A percentile compares a stretch with the other conserved stretches of the same genome.
phyloP scores from a whole-genome alignment of 2,113 vertebrate species.

The Chamaetylas fuelleborni region DNA sequence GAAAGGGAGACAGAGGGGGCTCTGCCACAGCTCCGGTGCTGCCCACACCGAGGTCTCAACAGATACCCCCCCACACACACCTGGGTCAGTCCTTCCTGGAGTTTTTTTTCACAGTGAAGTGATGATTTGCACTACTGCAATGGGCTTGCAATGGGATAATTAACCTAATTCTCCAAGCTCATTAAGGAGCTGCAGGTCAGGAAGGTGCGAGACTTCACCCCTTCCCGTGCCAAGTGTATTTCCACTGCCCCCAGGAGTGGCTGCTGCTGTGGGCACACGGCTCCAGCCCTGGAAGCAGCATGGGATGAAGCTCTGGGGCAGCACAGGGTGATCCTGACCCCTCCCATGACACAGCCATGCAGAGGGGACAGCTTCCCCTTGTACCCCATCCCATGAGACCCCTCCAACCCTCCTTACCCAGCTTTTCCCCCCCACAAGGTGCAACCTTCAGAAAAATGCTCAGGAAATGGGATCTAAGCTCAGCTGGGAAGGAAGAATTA shows the following conservation, averaged over 20 bases:
- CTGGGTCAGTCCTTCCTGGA: background rate
- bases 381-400: accelerated
- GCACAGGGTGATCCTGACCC: background rate
- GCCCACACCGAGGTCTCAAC: background rate
- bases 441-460: background rate
- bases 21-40: background rate
- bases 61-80: accelerated
- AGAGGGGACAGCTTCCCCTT: background rate
- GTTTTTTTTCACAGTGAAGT: background rate
- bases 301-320: background rate
- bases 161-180: background rate
- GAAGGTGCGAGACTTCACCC: background rate
- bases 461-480: background rate
- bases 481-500: background rate
- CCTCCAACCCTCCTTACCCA: accelerated
- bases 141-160: background rate
- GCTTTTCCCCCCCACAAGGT: too few relatives aligned
- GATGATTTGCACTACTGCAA: accelerated
- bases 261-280: accelerated
- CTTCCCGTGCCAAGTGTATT: accelerated
- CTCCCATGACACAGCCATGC: background rate
- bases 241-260: background rate
- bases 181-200: background rate
- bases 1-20: too few relatives aligned
- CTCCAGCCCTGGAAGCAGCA: background rate